Evolutionary conservation across 2,888 invertebrate genomes (phyloP).

Genomic region (Mellilla xanthometata): DNA sequence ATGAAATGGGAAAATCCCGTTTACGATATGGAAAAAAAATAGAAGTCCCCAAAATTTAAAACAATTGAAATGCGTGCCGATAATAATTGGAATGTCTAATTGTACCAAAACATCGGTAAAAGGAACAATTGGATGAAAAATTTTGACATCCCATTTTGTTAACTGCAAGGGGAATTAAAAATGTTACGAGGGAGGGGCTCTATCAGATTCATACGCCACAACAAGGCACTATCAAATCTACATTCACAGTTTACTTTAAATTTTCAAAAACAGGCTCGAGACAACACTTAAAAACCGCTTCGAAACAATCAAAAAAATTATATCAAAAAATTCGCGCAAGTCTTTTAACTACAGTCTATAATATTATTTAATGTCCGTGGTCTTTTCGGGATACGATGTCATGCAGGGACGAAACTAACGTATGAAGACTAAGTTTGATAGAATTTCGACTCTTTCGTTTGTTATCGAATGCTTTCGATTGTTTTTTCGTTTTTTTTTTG

Average conservation of each 20-base stretch:
- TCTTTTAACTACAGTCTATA: constrained; percentile 78
- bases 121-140: constrained; percentile 2
- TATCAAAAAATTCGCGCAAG: constrained; percentile 77
- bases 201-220: constrained; percentile 52
- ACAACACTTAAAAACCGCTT: constrained; percentile 72
- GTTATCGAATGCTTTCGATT: too few species aligned
- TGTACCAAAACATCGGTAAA: constrained; percentile 5
- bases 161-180: background rate
- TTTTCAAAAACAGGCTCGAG: constrained; percentile 58
- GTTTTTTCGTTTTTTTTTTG: too few species aligned
- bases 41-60: constrained; percentile 15
- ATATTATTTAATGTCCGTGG: constrained; percentile 57
- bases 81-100: constrained; percentile 8
- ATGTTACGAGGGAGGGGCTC: constrained; percentile 37
- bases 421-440: too few species aligned
- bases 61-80: constrained; percentile 34
- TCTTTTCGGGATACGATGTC: constrained; percentile 67
- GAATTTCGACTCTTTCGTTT: too few species aligned
- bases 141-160: background rate
- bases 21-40: background rate
- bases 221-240: constrained; percentile 74
- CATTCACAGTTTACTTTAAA: constrained; percentile 42
- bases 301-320: constrained; percentile 68
- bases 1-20: background rate
- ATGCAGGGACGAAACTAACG: constrained; percentile 25